Conservation (phyloP, 30 jellyfish, hydroid and myxozoan species). For the Aurelia coerulea region DNA sequence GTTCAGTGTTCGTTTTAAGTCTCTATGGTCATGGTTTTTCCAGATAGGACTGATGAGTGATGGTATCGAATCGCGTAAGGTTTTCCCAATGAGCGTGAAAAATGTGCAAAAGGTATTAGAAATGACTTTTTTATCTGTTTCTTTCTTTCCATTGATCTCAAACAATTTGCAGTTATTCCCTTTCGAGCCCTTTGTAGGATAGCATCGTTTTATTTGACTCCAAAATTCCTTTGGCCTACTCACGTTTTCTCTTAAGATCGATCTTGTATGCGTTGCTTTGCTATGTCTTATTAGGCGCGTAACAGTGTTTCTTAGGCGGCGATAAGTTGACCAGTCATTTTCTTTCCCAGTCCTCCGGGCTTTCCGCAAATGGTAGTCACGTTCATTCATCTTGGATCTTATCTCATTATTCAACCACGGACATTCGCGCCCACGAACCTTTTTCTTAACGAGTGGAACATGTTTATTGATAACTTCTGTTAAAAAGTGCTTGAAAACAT, state of each 20-base stretch:
- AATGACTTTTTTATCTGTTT: constrained; percentile 46
- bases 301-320: constrained; percentile 31
- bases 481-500: constrained; percentile 4
- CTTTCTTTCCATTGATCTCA: constrained; percentile 43
- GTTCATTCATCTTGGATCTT: constrained; percentile 34
- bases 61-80: constrained; percentile 31
- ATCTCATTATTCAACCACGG: constrained; percentile 26
- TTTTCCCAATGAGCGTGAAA: constrained; percentile 47
- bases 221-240: too few relatives aligned
- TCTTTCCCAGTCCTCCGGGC: constrained; percentile 29
- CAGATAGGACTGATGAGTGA: constrained; percentile 46
- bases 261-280: too few relatives aligned
- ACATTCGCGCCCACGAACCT: constrained; percentile 36
- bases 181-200: too few relatives aligned
- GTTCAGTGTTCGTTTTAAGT: constrained; percentile 41
- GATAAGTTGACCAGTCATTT: constrained; percentile 38
- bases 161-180: constrained; percentile 45
- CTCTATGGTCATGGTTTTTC: constrained; percentile 52
- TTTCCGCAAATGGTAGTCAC: constrained; percentile 41
- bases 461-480: constrained; percentile 31
- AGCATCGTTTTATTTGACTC: too few relatives aligned
- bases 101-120: constrained; percentile 50
- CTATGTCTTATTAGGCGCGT: constrained; percentile 29
- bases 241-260: too few relatives aligned
- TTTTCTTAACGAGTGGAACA: constrained; percentile 26